phyloP scores from a whole-genome alignment of 2,888 invertebrate genomes.

The Ctena decussata region DNA sequence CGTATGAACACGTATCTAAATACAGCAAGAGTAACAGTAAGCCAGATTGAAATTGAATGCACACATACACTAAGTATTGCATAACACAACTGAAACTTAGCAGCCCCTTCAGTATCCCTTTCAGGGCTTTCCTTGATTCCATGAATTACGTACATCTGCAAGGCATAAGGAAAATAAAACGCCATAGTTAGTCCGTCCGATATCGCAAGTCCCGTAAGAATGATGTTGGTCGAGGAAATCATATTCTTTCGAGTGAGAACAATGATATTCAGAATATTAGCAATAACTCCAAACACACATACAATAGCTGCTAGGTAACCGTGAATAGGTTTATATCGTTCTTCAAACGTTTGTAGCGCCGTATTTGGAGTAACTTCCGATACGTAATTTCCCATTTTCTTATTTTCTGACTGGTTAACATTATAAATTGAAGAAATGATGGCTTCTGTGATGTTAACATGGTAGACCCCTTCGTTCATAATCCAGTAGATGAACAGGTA shows the following conservation, averaged over 20 bases:
- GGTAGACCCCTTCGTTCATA: constrained; percentile 5
- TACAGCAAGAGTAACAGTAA: constrained; percentile 96
- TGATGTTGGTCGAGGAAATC: constrained; percentile 95
- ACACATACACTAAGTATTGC: constrained; percentile 95
- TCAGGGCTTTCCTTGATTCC: constrained; percentile 71
- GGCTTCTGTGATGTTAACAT: constrained; percentile 47
- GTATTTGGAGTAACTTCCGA: constrained; percentile 48
- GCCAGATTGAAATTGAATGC: constrained; percentile 97
- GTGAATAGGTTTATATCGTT: constrained; percentile 89
- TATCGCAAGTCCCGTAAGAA: constrained; percentile 94
- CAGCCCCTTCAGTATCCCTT: constrained; percentile 81
- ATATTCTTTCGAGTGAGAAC: constrained; percentile 96
- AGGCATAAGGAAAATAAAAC: constrained; percentile 96
- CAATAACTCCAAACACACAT: constrained; percentile 96
- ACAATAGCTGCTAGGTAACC: constrained; percentile 95
- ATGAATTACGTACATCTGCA: constrained; percentile 86
- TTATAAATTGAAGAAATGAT: constrained; percentile 39
- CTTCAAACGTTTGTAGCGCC: constrained; percentile 64
- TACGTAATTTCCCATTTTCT: constrained; percentile 64
- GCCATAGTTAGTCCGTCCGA: constrained; percentile 96
- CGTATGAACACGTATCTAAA: constrained; percentile 92
- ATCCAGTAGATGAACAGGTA: neutral
- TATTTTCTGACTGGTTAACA: constrained; percentile 33
- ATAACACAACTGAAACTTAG: constrained; percentile 90
- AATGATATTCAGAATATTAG: constrained; percentile 96